Percentiles rank a stretch among this genome's conserved stretches.
Evolutionary conservation across 2,113 vertebrate species (phyloP).

Genomic region (Chrysemys picta): DNA sequence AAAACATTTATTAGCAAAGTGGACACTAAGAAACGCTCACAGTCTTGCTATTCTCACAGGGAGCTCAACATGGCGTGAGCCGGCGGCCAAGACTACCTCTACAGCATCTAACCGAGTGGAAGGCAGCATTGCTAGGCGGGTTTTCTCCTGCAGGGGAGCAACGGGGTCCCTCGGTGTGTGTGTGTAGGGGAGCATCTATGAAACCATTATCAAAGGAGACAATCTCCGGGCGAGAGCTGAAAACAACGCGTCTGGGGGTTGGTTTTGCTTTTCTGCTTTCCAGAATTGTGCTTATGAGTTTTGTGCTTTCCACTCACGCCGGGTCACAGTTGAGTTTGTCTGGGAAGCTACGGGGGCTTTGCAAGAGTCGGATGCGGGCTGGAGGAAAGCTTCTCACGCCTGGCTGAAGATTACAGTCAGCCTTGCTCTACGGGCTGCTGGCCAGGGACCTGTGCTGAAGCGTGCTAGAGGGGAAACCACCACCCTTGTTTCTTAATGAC

Average conservation of each 20-base stretch:
- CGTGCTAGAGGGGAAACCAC: conserved; percentile 11
- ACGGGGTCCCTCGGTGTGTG: not conserved
- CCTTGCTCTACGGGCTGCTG: conserved; percentile 32
- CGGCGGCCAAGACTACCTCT: conserved; percentile 45
- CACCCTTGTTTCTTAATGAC: conserved; percentile 19
- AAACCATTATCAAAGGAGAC: conserved; percentile 61
- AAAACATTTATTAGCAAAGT: conserved; percentile 81
- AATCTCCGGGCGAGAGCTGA: conserved; percentile 7
- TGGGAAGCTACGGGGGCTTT: not conserved
- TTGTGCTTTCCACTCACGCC: conserved; percentile 62
- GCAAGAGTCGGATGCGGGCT: not conserved
- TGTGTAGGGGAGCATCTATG: conserved; percentile 43
- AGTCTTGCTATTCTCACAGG: conserved; percentile 70
- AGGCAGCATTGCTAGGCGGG: conserved; percentile 24
- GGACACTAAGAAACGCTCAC: conserved; percentile 76
- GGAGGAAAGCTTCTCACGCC: not conserved
- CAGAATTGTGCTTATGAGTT: conserved; percentile 63
- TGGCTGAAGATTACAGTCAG: not conserved
- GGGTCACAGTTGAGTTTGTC: not conserved
- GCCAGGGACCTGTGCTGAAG: conserved; percentile 47
- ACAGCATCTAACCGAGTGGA: conserved; percentile 60
- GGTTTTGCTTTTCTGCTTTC: conserved; percentile 17
- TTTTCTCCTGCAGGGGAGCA: conserved; percentile 39
- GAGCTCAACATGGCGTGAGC: conserved; percentile 49
- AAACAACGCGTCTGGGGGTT: not conserved